These are phyloP conservation scores for Monoplex corrugatus DNA, from an alignment of 2,888 invertebrate species.

Conservation along the genomic window DNA sequence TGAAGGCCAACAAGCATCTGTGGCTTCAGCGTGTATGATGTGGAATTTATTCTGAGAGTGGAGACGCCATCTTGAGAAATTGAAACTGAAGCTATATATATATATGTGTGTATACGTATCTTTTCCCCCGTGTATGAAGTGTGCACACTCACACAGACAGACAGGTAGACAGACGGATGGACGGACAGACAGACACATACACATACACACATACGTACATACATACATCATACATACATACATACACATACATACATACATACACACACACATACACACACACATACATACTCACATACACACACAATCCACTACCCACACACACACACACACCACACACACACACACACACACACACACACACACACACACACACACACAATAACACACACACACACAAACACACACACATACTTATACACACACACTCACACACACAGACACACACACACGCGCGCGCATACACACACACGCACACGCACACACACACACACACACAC, in stretches of 20 bases:
- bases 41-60: no score
- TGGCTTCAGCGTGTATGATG: no score
- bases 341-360: background rate
- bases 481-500: background rate
- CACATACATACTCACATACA: background rate
- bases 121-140: no score
- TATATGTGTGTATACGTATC: no score
- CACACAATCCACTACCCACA: slow-evolving; percentile 28
- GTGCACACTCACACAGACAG: no score
- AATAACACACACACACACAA: no score
- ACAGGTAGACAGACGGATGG: background rate
- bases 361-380: slow-evolving; percentile 16
- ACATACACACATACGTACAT: slow-evolving; percentile 17
- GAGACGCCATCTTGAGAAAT: no score
- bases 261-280: no score
- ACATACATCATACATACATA: background rate
- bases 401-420: no score
- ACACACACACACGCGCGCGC: background rate
- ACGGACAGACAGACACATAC: background rate
- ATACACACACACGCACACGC: background rate
- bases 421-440: background rate
- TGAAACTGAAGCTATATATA: no score
- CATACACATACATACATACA: no score
- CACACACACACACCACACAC: slow-evolving; percentile 18
- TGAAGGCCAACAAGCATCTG: no score